A percentile compares a stretch with the other conserved stretches of the same genome.
Conservation (phyloP, 23 tunicate species). For the Trididemnum nubilum region DNA sequence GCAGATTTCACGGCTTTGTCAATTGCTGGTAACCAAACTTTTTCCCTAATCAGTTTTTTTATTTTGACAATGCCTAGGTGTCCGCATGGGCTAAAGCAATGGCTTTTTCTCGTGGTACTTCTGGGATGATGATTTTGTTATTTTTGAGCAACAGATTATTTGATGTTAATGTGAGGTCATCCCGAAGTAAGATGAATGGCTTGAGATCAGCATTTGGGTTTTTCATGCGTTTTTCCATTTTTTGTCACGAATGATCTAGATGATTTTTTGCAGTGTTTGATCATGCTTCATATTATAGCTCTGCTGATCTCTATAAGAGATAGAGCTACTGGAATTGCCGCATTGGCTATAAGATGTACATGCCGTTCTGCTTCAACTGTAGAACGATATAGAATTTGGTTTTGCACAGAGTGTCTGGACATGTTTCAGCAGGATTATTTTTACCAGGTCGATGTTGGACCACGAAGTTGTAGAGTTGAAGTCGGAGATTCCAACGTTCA, state of each 20-base stretch:
- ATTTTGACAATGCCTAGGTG: conserved; percentile 10
- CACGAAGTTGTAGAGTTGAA: background rate
- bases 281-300: background rate
- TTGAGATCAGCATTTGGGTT: background rate
- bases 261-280: background rate
- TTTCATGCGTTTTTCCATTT: background rate
- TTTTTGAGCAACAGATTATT: background rate
- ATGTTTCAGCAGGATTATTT: background rate
- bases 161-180: background rate
- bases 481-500: background rate
- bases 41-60: background rate
- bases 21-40: conserved; percentile 3
- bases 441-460: background rate
- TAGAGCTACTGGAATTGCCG: background rate
- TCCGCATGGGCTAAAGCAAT: background rate
- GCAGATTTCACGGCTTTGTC: background rate
- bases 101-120: background rate
- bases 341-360: background rate
- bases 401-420: conserved; percentile 5
- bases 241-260: background rate
- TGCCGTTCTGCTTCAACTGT: background rate
- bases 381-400: background rate
- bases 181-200: background rate
- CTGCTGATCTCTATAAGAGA: background rate
- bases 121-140: background rate